phyloP scores from a whole-genome alignment of 2,113 vertebrate species.

The Tetrax tetrax region DNA sequence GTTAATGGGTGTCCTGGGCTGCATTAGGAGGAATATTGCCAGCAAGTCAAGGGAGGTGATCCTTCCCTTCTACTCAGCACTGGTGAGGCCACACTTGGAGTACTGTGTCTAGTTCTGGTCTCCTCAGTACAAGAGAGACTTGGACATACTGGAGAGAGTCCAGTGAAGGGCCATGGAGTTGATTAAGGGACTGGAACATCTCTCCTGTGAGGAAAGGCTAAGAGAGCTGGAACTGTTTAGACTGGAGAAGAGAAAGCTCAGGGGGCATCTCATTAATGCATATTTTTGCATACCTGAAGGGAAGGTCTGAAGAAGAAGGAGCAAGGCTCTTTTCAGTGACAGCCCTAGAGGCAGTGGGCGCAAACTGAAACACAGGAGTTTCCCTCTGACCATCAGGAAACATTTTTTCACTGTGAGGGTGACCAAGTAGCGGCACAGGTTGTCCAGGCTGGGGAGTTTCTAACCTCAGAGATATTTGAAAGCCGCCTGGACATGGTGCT shows the following conservation, averaged over 20 bases:
- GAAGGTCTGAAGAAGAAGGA: background rate
- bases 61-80: background rate
- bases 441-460: background rate
- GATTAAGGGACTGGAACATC: background rate
- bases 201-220: background rate
- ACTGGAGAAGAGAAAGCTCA: background rate
- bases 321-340: background rate
- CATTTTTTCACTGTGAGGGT: background rate
- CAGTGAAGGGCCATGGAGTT: fast-evolving
- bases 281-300: background rate
- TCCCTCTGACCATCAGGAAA: background rate
- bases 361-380: background rate
- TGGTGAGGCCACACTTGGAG: background rate
- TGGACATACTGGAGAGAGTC: background rate
- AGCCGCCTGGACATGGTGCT: background rate
- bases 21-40: background rate
- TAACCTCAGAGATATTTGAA: background rate
- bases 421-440: background rate
- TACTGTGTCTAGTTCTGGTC: background rate
- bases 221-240: background rate
- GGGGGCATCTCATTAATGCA: background rate
- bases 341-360: background rate
- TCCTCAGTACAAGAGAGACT: background rate
- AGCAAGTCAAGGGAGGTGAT: background rate
- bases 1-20: background rate